These are phyloP conservation scores for Autographa pulchrina DNA, from an alignment of 2,888 invertebrate species.

Conservation along the genomic window DNA sequence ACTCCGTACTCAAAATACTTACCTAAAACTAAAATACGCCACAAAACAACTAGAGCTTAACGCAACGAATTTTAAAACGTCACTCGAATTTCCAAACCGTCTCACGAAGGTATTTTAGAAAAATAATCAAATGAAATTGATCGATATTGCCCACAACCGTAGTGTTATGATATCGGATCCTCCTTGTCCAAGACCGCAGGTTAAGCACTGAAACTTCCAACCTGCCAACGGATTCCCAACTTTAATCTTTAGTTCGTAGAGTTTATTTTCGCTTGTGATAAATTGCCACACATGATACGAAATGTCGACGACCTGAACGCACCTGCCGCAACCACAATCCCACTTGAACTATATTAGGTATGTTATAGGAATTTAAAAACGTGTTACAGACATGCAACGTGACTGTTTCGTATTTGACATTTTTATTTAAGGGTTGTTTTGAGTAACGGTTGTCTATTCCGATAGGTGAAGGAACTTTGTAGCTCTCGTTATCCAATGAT, in stretches of 20 bases:
- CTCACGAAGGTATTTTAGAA: conserved; percentile 45
- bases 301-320: conserved; percentile 80
- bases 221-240: conserved; percentile 30
- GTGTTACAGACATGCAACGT: conserved; percentile 53
- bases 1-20: too few relatives aligned
- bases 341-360: conserved; percentile 70
- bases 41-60: conserved; percentile 17
- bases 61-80: conserved; percentile 24
- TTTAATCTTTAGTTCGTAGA: conserved; percentile 13
- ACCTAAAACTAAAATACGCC: neutral
- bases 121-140: conserved; percentile 61
- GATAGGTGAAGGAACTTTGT: neutral
- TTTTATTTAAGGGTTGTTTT: conserved; percentile 28
- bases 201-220: conserved; percentile 59
- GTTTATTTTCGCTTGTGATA: conserved; percentile 36
- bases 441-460: neutral
- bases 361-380: conserved; percentile 65
- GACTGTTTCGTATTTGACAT: conserved; percentile 44
- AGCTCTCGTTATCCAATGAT: neutral
- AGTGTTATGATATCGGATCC: conserved; percentile 65
- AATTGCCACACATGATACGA: conserved; percentile 61
- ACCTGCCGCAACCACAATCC: conserved; percentile 79
- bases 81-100: conserved; percentile 34
- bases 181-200: conserved; percentile 60
- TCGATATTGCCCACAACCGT: conserved; percentile 61